Percentiles rank a stretch among this genome's conserved stretches.
Evolutionary conservation across 2,113 vertebrate genomes (phyloP).

Genomic region (Trematocara macrostoma): DNA sequence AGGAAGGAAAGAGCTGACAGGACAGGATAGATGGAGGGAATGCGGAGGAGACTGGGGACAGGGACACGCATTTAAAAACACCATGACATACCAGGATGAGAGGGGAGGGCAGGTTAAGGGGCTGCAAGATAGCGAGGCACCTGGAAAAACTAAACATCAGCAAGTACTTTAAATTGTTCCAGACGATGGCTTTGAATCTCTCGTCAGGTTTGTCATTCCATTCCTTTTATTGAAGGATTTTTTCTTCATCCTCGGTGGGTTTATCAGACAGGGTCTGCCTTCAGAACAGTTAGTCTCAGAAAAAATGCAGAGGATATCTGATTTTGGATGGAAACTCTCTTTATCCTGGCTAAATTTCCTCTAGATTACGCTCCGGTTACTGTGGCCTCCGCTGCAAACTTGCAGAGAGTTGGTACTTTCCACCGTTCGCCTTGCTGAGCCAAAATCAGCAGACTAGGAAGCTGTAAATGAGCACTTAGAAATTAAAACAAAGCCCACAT

Average conservation of each 20-base stretch:
- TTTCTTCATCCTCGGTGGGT: neutral
- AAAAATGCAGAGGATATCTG: neutral
- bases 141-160: neutral
- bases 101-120: neutral
- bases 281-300: neutral
- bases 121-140: neutral
- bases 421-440: neutral
- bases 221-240: neutral
- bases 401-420: slow-evolving; percentile 19
- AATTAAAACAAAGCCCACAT: slow-evolving; percentile 13
- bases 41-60: slow-evolving; percentile 29
- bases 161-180: neutral
- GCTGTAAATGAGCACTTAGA: neutral
- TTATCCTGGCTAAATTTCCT: neutral
- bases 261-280: neutral
- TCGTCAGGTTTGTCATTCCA: neutral
- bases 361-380: neutral
- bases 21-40: slow-evolving; percentile 42
- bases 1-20: slow-evolving; percentile 66
- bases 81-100: neutral
- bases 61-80: slow-evolving; percentile 10
- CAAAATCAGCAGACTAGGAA: slow-evolving; percentile 41
- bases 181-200: neutral
- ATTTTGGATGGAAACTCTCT: neutral
- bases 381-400: neutral